Base-by-base conservation (phyloP, 2,113 vertebrate genomes). In the Labeo catla region DNA sequence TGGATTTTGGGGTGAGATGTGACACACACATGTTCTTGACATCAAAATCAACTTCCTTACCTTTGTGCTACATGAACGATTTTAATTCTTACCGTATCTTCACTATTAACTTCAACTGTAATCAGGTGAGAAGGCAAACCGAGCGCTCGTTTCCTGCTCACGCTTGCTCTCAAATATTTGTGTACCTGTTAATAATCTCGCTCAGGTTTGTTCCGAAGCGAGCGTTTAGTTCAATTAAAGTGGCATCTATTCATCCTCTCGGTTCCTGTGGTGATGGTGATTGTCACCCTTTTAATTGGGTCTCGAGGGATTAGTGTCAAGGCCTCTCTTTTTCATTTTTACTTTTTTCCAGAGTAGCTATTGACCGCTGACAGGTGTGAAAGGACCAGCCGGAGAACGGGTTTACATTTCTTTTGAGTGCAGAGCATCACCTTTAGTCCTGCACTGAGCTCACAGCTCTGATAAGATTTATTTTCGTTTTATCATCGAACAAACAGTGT, bases 151-250 rank as follows among this genome's bases (percentile, higher is more conserved):
- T 59, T 59, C 19, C 54, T 59, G 54, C 19, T 21, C 54, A 21
- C 54, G 3, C 5, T 15, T 50, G 74, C 74, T 54, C 19, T 79
- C 19, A 43, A 23, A 61, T 61, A 79, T 79, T 63, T 8, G 34
- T 52, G 43, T 16, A 45, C 21, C 54, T 79, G 77, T 79, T 54
- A 70, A 78, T 61, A 72, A 84, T 59, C 63, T 87, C 36, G 12
- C 13, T 65, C 43, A 16, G 59, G 45, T 57, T 54, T 87, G 10
- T 39, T 16, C 61, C 28, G 47, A 79, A 72, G 28, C 68, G 81
- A 91, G 89, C n/a, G 91, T 91, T 92, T 89, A 89, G 89, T 91
- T 92, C 91, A 92, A 93, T 92, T 93, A 93, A 93, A 92, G 89
- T 90, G 90, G 90, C 84, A 90, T 92, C 89, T 93, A 86, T 92